A percentile compares a stretch with the other conserved stretches of the same genome.
Evolutionary conservation across 2,888 invertebrate species (phyloP).

Genomic region (Drosophila parthenogenetica): DNA sequence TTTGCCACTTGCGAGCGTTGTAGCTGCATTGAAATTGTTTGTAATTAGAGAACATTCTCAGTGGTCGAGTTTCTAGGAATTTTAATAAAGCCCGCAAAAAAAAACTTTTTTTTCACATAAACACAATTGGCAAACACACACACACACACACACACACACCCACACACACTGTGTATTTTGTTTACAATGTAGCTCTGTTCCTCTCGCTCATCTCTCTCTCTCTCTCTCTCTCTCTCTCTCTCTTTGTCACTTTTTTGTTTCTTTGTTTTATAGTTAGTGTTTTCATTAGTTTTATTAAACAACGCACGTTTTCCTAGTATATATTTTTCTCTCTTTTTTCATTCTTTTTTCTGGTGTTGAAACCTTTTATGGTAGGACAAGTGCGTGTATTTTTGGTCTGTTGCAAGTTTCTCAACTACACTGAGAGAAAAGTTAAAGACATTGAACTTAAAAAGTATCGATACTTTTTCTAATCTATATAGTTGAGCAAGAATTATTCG

Average conservation of each 20-base stretch:
- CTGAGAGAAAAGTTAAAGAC: slow-evolving; percentile 42
- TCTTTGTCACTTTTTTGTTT: background rate
- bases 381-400: slow-evolving; percentile 51
- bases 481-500: no score
- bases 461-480: background rate
- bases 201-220: slow-evolving; percentile 2
- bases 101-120: slow-evolving; percentile 55
- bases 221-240: background rate
- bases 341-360: slow-evolving; percentile 33
- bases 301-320: slow-evolving; percentile 58
- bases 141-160: slow-evolving; percentile 22
- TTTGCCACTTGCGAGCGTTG: slow-evolving; percentile 35
- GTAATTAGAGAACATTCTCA: slow-evolving; percentile 61
- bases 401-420: slow-evolving; percentile 62
- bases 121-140: slow-evolving; percentile 45
- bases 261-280: slow-evolving; percentile 34
- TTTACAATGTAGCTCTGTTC: slow-evolving; percentile 11
- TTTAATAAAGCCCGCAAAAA: slow-evolving; percentile 49
- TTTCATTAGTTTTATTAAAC: slow-evolving; percentile 59
- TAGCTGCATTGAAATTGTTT: slow-evolving; percentile 58
- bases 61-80: slow-evolving; percentile 61
- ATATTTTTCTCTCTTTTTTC: slow-evolving; percentile 10
- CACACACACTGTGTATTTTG: slow-evolving; percentile 36
- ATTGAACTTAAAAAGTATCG: background rate
- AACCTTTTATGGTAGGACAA: slow-evolving; percentile 76